Conservation (phyloP, 2,797 vertebrate species). For the Cygnus olor region DNA sequence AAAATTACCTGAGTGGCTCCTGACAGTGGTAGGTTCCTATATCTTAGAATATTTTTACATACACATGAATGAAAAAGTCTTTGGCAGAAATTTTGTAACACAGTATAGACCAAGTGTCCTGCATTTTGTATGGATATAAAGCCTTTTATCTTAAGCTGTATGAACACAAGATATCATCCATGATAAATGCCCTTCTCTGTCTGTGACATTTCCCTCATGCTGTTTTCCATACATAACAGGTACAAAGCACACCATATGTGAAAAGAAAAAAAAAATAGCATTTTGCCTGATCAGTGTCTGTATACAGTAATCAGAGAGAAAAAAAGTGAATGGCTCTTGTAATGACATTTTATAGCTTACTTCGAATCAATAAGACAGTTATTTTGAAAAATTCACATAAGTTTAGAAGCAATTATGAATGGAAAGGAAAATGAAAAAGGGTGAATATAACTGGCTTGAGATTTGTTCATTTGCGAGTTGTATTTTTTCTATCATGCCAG, state of each 20-base stretch:
- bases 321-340: conserved; percentile 16
- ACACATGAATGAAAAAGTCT: not conserved
- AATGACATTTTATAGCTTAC: conserved; percentile 58
- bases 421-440: conserved; percentile 67
- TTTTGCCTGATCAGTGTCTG: conserved; percentile 64
- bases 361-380: conserved; percentile 77
- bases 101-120: not conserved
- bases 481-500: conserved; percentile 7
- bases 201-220: not conserved
- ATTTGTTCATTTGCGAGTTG: conserved; percentile 45
- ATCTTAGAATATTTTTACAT: not conserved
- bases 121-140: not conserved
- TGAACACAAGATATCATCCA: not conserved
- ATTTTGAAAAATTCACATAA: conserved; percentile 74
- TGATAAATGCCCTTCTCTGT: not conserved
- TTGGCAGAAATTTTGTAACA: not conserved
- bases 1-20: not conserved
- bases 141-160: not conserved
- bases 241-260: not conserved
- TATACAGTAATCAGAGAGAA: conserved; percentile 66
- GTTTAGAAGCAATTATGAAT: conserved; percentile 78
- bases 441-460: conserved; percentile 27
- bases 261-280: conserved; percentile 41
- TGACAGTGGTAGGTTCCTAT: not conserved
- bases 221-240: not conserved